These are phyloP conservation scores for Microdon myrmicae DNA, from an alignment of 2,888 invertebrate species.

Conservation along the genomic window DNA sequence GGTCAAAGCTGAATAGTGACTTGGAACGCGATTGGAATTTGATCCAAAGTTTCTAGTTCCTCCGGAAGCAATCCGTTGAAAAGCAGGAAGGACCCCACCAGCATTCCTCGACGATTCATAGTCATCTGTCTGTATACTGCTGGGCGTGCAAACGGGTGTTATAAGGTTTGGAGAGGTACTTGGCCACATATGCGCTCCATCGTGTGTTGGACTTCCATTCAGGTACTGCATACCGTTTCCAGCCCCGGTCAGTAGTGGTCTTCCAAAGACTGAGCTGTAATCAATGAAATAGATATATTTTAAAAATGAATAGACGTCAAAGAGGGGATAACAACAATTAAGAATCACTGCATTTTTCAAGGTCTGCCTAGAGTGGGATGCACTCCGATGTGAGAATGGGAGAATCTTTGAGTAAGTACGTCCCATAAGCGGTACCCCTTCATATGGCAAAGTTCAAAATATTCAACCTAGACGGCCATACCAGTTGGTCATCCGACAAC, in stretches of 20 bases:
- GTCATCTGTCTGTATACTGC: conserved; percentile 58
- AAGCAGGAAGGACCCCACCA: conserved; percentile 62
- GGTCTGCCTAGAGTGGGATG: conserved; percentile 2
- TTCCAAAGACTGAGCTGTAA: conserved; percentile 64
- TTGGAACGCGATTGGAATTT: conserved; percentile 50
- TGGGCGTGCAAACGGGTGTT: conserved; percentile 48
- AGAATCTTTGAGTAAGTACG: no score
- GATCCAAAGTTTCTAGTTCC: conserved; percentile 55
- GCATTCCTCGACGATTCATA: conserved; percentile 63
- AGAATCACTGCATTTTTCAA: neutral
- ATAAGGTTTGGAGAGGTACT: conserved; percentile 56
- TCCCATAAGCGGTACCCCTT: no score
- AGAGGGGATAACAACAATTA: neutral
- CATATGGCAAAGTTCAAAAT: no score
- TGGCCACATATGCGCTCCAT: conserved; percentile 55
- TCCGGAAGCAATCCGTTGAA: conserved; percentile 60
- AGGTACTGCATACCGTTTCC: conserved; percentile 63
- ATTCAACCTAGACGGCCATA: no score
- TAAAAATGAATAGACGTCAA: neutral
- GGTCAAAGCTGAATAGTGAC: conserved; percentile 61
- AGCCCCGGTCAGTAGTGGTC: conserved; percentile 62
- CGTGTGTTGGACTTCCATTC: conserved; percentile 54
- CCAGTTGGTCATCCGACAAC: no score
- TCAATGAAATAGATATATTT: neutral
- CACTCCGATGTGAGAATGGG: no score